A percentile compares a stretch with the other conserved stretches of the same genome.
Conservation (phyloP, 2,113 vertebrate species). For the Epinephelus lanceolatus region DNA sequence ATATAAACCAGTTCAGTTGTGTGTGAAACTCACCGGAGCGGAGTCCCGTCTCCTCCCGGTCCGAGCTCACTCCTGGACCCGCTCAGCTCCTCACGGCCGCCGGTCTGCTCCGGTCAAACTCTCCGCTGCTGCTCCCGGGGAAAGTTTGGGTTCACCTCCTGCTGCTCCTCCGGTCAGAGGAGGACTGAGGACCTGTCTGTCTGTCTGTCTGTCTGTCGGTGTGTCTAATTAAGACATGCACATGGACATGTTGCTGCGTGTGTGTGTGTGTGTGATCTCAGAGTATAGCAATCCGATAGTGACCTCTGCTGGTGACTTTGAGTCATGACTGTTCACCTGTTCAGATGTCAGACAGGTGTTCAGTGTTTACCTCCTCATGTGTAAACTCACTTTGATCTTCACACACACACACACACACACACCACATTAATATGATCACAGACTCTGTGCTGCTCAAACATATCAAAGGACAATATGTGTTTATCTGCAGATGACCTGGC, state of each 20-base stretch:
- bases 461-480: no score
- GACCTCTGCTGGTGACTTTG: slow-evolving; percentile 7
- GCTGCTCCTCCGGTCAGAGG: slow-evolving; percentile 21
- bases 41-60: slow-evolving; percentile 17
- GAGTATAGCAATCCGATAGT: not conserved
- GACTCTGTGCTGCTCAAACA: no score
- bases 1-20: no score
- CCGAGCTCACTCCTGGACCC: not conserved
- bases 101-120: not conserved
- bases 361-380: slow-evolving; percentile 12
- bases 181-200: not conserved
- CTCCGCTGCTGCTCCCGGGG: not conserved
- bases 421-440: no score
- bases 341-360: slow-evolving; percentile 34
- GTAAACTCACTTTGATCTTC: slow-evolving; percentile 37
- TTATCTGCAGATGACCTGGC: no score
- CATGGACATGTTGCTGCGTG: no score
- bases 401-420: not conserved
- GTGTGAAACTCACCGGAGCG: slow-evolving; percentile 28
- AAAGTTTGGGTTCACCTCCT: not conserved
- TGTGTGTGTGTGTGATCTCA: not conserved
- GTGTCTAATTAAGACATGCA: slow-evolving; percentile 2
- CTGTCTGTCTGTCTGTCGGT: not conserved
- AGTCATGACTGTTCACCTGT: not conserved
- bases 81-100: not conserved